These are phyloP conservation scores for Tokudaia muenninki DNA, from an alignment of 2,797 vertebrate genomes.

Conservation along the genomic window DNA sequence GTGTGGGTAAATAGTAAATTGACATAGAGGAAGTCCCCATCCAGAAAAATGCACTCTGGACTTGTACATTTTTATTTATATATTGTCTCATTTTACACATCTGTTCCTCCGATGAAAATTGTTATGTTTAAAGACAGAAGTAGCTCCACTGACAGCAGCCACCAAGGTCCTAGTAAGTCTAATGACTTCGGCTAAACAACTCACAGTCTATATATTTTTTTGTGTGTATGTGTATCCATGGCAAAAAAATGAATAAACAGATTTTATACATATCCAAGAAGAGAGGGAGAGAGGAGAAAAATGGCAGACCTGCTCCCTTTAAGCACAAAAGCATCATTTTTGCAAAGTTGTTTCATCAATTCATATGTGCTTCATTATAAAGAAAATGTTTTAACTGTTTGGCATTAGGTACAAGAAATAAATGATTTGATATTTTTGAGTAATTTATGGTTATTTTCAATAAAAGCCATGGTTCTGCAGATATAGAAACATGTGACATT, in stretches of 20 bases:
- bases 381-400: conserved; percentile 55
- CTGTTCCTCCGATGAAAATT: background rate
- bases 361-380: conserved; percentile 30
- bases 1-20: conserved; percentile 54
- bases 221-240: background rate
- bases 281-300: background rate
- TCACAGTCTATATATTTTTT: background rate
- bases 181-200: conserved; percentile 42
- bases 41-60: conserved; percentile 71
- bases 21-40: conserved; percentile 46
- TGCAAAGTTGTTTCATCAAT: background rate
- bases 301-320: conserved; percentile 14
- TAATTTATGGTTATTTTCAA: conserved; percentile 37
- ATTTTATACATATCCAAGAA: background rate
- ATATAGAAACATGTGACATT: background rate
- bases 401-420: background rate
- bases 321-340: conserved; percentile 46
- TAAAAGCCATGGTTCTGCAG: conserved; percentile 1
- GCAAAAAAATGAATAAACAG: background rate
- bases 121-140: conserved; percentile 1
- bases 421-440: background rate
- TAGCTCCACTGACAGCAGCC: background rate
- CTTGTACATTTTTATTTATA: background rate
- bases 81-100: background rate
- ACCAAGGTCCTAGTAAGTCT: background rate